These are phyloP conservation scores for Eidolon helvum DNA, from an alignment of 2,113 vertebrate species.

Conservation along the genomic window DNA sequence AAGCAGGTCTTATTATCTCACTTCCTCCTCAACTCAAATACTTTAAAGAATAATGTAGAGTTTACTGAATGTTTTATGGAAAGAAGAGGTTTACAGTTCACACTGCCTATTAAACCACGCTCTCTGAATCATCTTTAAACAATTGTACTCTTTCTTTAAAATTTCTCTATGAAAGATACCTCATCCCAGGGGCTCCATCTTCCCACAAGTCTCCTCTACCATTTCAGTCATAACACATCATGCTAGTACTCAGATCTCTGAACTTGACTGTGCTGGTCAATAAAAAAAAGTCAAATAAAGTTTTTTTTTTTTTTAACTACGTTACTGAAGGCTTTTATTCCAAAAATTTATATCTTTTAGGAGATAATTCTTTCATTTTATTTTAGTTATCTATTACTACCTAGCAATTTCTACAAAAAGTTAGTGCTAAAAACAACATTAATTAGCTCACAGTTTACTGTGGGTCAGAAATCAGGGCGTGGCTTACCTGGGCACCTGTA, in stretches of 20 bases:
- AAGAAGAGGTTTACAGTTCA: not conserved
- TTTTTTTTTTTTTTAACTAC: not conserved
- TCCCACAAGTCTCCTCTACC: not conserved
- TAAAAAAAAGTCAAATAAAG: not conserved
- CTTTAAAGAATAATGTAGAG: not conserved
- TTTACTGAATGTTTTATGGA: not conserved
- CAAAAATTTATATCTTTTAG: not conserved
- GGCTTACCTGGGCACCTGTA: not conserved
- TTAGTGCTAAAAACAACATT: not conserved
- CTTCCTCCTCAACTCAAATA: not conserved
- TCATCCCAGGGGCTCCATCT: rapidly evolving
- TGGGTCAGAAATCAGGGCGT: not conserved
- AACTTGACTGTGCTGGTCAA: not conserved
- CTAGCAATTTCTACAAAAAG: not conserved
- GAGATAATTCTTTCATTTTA: not conserved
- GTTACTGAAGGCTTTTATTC: not conserved
- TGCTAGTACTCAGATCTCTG: not conserved
- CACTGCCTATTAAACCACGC: not conserved
- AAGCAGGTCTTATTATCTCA: not conserved
- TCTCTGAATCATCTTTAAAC: not conserved
- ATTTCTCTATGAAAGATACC: not conserved
- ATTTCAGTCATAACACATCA: not conserved
- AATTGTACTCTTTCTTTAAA: not conserved
- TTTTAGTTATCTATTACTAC: not conserved
- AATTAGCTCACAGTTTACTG: not conserved